Evolutionary conservation across 2,888 invertebrate genomes (phyloP), one percentile per base, ranked within the genome.

Genomic region (Caenorhabditis drosophilae): DNA sequence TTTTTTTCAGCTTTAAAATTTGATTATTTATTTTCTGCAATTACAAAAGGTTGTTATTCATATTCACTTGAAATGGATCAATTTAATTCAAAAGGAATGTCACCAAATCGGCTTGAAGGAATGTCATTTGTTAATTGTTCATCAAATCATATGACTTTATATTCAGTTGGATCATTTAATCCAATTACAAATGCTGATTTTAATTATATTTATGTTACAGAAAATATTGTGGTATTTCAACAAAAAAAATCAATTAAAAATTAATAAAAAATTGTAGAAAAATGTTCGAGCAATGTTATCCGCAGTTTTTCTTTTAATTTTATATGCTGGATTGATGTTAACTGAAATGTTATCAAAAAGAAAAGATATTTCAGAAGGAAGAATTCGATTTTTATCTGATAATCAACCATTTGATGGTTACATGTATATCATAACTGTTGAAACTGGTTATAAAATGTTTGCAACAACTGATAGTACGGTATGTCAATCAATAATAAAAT

Each of bases 381-480:
- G 62, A 25, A 45, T 74, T 1, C 11, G 68, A 20, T 61, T 56
- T 47, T 34, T 77, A 34, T 40, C 35, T 7, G 77, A 75, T 56
- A 76, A 76, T 40, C 60, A 68, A 36, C 60, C 64, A 11, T 44
- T 55, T 26, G 76, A 77, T 42, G 67, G 62, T 18, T 77, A 77
- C 58, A 64, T 71, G 61, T 76, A 73, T 53, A 48, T 75, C 15
- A 34, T 77, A 11, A 38, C 56, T 2, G 75, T 75, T 18, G 73
- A 75, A 40, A 77, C 77, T 15, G 75, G 77, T 36, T 72, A 70
- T 47, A 38, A 64, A 25, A 73, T 73, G 72, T 75, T 69, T 49
- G 70, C 73, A 0, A 58, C 70, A 0, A 70, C 72, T 4, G 70
- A 73, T 38, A 75, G 75, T 12, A 54, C 63, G 27, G 73, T 73